These are phyloP conservation scores for Grapholita molesta DNA, from an alignment of 1,140 invertebrate species.

Conservation along the genomic window DNA sequence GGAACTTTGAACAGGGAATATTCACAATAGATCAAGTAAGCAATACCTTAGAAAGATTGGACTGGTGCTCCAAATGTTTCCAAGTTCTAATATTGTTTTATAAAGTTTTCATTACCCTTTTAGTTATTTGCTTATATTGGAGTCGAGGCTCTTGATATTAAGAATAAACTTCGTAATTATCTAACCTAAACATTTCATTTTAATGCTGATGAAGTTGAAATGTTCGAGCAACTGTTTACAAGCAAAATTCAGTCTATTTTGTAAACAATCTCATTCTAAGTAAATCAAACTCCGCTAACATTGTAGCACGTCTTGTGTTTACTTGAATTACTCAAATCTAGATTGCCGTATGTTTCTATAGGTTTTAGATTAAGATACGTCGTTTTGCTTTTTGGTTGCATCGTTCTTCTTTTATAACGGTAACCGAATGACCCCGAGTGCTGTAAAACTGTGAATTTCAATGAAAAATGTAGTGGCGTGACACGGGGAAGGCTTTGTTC, in stretches of 20 bases:
- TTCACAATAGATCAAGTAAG: no score
- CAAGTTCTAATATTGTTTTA: no score
- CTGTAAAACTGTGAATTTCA: slow-evolving; percentile 13
- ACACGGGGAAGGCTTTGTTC: not conserved
- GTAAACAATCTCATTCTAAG: not conserved
- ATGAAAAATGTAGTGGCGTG: slow-evolving; percentile 15
- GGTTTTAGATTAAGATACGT: not conserved
- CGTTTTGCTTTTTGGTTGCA: not conserved
- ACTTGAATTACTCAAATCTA: not conserved
- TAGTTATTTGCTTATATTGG: no score
- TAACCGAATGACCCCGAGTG: slow-evolving; percentile 4
- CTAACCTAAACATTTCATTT: not conserved
- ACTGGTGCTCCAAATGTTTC: no score
- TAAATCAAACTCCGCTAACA: not conserved
- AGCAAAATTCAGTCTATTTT: not conserved
- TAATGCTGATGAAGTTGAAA: not conserved
- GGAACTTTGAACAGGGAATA: no score
- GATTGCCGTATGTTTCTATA: not conserved
- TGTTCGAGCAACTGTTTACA: not conserved
- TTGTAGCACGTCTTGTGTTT: not conserved
- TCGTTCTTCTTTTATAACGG: not conserved
- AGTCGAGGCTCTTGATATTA: not conserved
- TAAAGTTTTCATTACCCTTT: no score
- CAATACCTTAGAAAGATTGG: no score
- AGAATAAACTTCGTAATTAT: not conserved